These are phyloP conservation scores for Panulirus ornatus DNA, from an alignment of 1,140 invertebrate genomes.

Conservation along the genomic window DNA sequence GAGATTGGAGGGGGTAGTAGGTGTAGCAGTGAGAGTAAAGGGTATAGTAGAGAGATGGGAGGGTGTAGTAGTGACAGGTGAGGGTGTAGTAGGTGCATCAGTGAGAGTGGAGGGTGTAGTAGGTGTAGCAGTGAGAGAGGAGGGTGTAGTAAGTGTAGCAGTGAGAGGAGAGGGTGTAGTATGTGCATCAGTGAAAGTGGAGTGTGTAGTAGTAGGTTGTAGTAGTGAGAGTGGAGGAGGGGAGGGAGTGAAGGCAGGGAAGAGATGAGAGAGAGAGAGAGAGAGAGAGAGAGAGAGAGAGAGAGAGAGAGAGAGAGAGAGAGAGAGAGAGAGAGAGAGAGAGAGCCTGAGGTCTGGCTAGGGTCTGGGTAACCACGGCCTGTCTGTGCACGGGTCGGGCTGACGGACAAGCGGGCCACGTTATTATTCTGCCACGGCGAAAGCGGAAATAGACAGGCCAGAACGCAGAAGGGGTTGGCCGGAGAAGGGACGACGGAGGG, in stretches of 20 bases:
- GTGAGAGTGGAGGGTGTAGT: not conserved
- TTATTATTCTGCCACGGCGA: conserved; percentile 15
- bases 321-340: not conserved
- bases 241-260: not conserved
- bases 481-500: not conserved
- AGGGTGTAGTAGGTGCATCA: not conserved
- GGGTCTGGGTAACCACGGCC: conserved; percentile 15
- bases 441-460: conserved; percentile 17
- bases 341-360: not conserved
- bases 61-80: not conserved
- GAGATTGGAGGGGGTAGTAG: not conserved
- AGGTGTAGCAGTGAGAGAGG: not conserved
- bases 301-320: not conserved
- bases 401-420: conserved; percentile 30
- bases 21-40: not conserved
- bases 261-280: not conserved
- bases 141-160: not conserved
- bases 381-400: not conserved
- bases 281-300: not conserved
- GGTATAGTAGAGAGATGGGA: not conserved
- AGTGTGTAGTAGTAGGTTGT: not conserved
- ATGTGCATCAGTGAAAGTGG: not conserved
- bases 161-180: not conserved
- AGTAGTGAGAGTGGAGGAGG: not conserved
- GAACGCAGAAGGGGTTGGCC: not conserved